Evolutionary conservation across 2,113 vertebrate species (phyloP).

Genomic region (Chionomys nivalis): DNA sequence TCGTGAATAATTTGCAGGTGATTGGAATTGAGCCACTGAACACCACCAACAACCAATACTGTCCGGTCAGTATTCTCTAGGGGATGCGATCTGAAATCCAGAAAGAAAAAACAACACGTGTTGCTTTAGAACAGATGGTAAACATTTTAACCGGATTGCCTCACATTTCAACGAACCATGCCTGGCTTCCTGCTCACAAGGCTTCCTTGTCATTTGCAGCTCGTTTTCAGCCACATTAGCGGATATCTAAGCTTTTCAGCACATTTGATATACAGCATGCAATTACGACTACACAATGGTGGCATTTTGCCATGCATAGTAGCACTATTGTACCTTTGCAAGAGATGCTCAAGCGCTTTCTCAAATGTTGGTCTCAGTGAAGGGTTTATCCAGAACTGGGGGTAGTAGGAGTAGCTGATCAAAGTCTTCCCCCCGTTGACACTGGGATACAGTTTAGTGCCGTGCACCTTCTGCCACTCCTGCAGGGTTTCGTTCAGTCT

Average conservation of each 20-base stretch:
- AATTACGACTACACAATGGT: slow-evolving; percentile 42
- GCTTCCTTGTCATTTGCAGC: slow-evolving; percentile 76
- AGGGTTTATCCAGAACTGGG: slow-evolving; percentile 94
- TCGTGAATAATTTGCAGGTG: slow-evolving; percentile 93
- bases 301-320: slow-evolving; percentile 4
- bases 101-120: slow-evolving; percentile 82
- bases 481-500: slow-evolving; percentile 93
- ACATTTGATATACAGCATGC: slow-evolving; percentile 56
- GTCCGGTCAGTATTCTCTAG: slow-evolving; percentile 92
- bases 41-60: slow-evolving; percentile 94
- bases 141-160: slow-evolving; percentile 80
- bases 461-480: slow-evolving; percentile 94
- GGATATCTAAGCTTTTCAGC: slow-evolving; percentile 74
- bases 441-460: slow-evolving; percentile 90
- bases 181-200: slow-evolving; percentile 76
- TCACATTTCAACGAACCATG: slow-evolving; percentile 81
- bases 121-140: slow-evolving; percentile 83
- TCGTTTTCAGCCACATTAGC: slow-evolving; percentile 70
- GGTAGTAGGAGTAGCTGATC: slow-evolving; percentile 96
- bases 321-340: slow-evolving; percentile 89
- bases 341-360: slow-evolving; percentile 91
- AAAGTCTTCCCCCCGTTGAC: slow-evolving; percentile 91
- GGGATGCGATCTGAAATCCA: slow-evolving; percentile 91
- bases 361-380: slow-evolving; percentile 91
- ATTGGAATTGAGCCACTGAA: slow-evolving; percentile 96